These are phyloP conservation scores for Gephyroberyx darwinii DNA, from an alignment of 2,797 vertebrate species.

Conservation along the genomic window DNA sequence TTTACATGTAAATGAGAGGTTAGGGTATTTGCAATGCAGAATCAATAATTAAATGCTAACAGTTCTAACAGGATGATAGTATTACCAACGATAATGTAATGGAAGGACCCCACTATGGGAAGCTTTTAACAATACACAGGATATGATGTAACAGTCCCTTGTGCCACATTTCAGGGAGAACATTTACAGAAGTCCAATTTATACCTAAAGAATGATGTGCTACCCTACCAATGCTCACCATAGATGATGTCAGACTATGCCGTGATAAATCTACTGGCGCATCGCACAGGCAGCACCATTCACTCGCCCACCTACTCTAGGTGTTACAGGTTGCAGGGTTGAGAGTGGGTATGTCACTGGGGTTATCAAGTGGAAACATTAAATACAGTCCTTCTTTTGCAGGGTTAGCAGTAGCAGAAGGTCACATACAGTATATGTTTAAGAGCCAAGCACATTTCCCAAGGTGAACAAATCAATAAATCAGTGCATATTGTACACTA, in stretches of 20 bases:
- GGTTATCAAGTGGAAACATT: conserved; percentile 10
- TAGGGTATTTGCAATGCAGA: conserved; percentile 41
- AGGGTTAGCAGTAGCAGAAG: conserved; percentile 25
- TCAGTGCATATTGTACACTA: conserved; percentile 11
- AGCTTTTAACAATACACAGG: too few relatives aligned
- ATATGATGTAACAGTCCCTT: too few relatives aligned
- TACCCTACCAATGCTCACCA: too few relatives aligned
- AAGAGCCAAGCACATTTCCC: conserved; percentile 23
- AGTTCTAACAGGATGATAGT: conserved; percentile 58
- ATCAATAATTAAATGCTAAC: conserved; percentile 62
- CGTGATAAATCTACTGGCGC: too few relatives aligned
- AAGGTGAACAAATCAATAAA: conserved; percentile 19
- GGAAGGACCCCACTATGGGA: conserved; percentile 32
- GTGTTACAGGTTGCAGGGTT: too few relatives aligned
- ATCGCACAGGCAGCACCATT: too few relatives aligned
- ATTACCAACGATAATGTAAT: conserved; percentile 53
- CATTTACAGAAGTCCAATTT: too few relatives aligned
- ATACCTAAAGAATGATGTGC: too few relatives aligned
- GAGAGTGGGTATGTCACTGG: too few relatives aligned
- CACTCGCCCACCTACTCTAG: too few relatives aligned
- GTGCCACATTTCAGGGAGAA: too few relatives aligned
- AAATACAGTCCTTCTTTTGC: conserved; percentile 49
- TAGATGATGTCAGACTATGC: too few relatives aligned
- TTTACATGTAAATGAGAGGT: conserved; percentile 53
- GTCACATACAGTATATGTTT: not conserved